Evolutionary conservation across 2,113 vertebrate species (phyloP), one percentile per base, ranked within the genome.

Genomic region (Cygnus atratus): DNA sequence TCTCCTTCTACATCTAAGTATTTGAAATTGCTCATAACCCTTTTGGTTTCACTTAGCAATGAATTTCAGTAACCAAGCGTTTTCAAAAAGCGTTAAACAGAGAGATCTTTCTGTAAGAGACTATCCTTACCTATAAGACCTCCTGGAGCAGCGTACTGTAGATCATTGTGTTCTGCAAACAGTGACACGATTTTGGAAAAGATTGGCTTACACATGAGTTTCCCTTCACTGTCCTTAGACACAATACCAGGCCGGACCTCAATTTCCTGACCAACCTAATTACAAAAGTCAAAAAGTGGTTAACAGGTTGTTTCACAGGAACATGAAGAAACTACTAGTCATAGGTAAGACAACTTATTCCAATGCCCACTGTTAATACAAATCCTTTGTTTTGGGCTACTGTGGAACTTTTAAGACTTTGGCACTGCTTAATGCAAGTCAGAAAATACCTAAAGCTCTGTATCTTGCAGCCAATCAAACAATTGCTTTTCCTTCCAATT

Each of bases 141-240:
- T 82, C 99, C 99, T 3, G 99, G 99, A 37, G 98, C 99, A 80
- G 99, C 99, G 82, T 99, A 99, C 66, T 99, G 99, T 90, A 99
- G 98, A 97, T 99, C 99, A 33, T 99, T 99, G 98, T 99, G 99
- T 83, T 99, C 99, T 0, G 99, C 99, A 77, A 99, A 99, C 92
- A 99, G 98, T 25, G 99, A 99, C 28, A 99, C 99, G 54, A 99
- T 99, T 98, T 99, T 99, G 94, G 99, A 99, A 97, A 99, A 99
- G 92, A 99, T 99, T 83, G 99, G 99, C 95, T 99, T 99, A 97
- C 99, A 99, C 99, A 99, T 99, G 68, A 99, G 99, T 94, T 99
- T 99, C 84, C 99, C 99, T 95, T 99, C 99, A 43, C 99, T 99
- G 97, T 99, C 99, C 97, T 99, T 99, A 92, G 99, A 99, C 87